These are phyloP conservation scores for Rattus norvegicus DNA, from an alignment of 2,113 vertebrate genomes.

Conservation along the genomic window DNA sequence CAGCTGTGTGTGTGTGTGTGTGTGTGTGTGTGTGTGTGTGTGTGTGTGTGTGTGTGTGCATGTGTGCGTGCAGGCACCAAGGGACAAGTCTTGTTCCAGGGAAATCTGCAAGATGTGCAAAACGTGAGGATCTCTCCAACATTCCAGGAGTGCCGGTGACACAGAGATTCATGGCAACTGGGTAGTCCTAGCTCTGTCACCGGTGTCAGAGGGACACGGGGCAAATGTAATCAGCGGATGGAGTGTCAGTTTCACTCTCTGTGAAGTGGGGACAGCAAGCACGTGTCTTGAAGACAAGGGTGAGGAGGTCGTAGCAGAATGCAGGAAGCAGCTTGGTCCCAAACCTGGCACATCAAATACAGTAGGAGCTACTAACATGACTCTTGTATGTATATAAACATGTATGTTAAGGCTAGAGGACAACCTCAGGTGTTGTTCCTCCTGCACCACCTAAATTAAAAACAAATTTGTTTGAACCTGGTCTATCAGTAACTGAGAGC, in stretches of 20 bases:
- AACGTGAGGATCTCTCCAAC: background rate
- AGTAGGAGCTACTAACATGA: background rate
- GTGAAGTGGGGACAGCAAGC: background rate
- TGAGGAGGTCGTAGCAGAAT: background rate
- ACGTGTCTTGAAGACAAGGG: background rate
- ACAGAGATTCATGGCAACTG: background rate
- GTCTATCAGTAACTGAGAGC: background rate
- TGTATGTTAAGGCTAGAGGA: background rate
- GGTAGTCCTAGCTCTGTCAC: background rate
- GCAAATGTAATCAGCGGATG: background rate
- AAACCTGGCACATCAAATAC: background rate
- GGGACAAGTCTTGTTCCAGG: background rate
- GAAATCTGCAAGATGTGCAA: background rate
- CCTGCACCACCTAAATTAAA: background rate
- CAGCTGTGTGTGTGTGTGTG: background rate
- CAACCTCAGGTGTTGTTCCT: background rate
- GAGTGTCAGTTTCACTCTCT: background rate
- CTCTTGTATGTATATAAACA: too few relatives aligned
- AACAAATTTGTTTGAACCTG: background rate
- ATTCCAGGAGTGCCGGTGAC: background rate
- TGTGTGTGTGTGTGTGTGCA: background rate
- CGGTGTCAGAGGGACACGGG: background rate
- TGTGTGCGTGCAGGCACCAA: background rate
- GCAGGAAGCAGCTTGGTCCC: background rate
- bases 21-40: background rate